A percentile compares a stretch with the other conserved stretches of the same genome.
Evolutionary conservation across 2,797 vertebrate species (phyloP).

Genomic region (Heliangelus exortis): DNA sequence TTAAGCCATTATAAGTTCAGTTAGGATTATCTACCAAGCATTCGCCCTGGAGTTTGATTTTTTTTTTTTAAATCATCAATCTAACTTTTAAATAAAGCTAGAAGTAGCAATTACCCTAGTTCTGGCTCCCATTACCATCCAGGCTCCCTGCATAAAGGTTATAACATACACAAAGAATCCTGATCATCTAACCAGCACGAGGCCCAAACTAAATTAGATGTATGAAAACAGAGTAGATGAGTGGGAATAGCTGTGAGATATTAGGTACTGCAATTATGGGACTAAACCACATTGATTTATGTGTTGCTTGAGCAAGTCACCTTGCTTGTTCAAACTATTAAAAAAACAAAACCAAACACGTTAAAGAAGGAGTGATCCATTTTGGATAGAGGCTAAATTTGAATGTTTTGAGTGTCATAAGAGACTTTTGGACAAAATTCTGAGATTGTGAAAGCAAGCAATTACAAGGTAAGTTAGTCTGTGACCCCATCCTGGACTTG

Average conservation of each 20-base stretch:
- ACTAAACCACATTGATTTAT: neutral
- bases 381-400: neutral
- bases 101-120: neutral
- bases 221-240: constrained; percentile 18
- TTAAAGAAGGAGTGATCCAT: neutral
- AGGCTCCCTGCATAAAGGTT: neutral
- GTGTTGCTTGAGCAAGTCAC: neutral
- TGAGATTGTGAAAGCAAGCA: constrained; percentile 15
- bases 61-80: neutral
- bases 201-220: neutral
- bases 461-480: neutral
- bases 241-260: neutral
- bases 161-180: neutral
- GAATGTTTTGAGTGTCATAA: neutral
- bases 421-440: constrained; percentile 16
- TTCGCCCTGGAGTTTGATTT: neutral
- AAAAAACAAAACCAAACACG: neutral
- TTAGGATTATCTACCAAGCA: neutral
- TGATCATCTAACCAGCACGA: neutral
- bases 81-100: neutral
- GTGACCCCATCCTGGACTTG: neutral
- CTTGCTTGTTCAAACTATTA: neutral
- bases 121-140: neutral
- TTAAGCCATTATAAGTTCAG: neutral
- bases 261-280: constrained; percentile 27